Percentiles rank a stretch among this genome's conserved stretches.
Conservation (phyloP, 1,140 invertebrate genomes). For the Gryon sp. region DNA sequence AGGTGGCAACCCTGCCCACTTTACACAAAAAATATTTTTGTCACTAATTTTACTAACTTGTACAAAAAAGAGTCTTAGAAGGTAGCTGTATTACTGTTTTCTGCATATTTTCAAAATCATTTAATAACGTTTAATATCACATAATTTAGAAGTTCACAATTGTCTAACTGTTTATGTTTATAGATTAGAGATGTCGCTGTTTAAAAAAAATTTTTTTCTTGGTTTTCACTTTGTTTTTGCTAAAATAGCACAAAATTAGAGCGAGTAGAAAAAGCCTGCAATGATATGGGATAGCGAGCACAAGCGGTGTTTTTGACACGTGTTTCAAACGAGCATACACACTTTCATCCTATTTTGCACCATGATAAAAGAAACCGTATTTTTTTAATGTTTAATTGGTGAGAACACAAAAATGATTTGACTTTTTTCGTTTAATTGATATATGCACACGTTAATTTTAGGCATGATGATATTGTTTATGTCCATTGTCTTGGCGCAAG, state of each 20-base stretch:
- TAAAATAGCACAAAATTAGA: slow-evolving; percentile 33
- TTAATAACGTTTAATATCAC: not conserved
- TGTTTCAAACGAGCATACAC: slow-evolving; percentile 54
- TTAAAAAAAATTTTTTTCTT: too few relatives aligned
- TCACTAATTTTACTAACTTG: too few relatives aligned
- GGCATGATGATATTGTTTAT: slow-evolving; percentile 79
- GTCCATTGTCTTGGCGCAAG: slow-evolving; percentile 81
- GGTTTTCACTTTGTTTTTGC: slow-evolving; percentile 46
- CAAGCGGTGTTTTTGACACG: slow-evolving; percentile 50
- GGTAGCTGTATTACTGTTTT: too few relatives aligned
- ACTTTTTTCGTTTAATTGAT: not conserved
- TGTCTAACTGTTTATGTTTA: too few relatives aligned
- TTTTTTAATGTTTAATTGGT: not conserved
- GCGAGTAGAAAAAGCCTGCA: slow-evolving; percentile 44
- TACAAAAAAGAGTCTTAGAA: too few relatives aligned
- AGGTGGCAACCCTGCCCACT: too few relatives aligned
- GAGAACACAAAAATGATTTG: not conserved
- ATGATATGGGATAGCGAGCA: slow-evolving; percentile 63
- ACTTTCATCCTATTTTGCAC: too few relatives aligned
- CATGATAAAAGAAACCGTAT: too few relatives aligned
- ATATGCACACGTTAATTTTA: slow-evolving; percentile 76
- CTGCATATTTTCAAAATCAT: too few relatives aligned
- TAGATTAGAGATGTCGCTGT: too few relatives aligned
- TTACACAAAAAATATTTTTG: too few relatives aligned
- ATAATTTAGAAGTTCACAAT: too few relatives aligned